These are phyloP conservation scores for Drosophila lacicola DNA, from an alignment of 2,888 invertebrate genomes.

Conservation along the genomic window DNA sequence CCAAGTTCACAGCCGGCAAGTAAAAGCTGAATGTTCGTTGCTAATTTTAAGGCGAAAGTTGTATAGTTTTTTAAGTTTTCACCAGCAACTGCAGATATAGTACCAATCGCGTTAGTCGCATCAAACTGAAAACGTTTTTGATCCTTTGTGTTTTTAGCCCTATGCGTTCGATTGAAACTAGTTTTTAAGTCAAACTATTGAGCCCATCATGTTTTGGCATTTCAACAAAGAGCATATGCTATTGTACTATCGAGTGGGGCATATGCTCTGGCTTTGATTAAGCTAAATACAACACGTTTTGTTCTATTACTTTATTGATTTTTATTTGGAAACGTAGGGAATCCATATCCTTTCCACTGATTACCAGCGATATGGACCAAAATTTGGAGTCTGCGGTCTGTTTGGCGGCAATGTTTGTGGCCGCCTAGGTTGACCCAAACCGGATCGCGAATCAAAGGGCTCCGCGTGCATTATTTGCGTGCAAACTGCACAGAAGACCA, in stretches of 20 bases:
- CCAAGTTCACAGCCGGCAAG: conserved; percentile 91
- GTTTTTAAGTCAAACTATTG: conserved; percentile 47
- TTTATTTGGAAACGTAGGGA: not conserved
- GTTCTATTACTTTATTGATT: conserved; percentile 23
- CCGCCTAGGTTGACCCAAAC: conserved; percentile 12
- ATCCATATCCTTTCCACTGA: not conserved
- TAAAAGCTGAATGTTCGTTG: conserved; percentile 36
- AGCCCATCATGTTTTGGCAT: conserved; percentile 35
- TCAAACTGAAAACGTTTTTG: conserved; percentile 43
- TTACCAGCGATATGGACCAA: conserved; percentile 22
- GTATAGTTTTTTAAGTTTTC: conserved; percentile 67
- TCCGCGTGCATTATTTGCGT: conserved; percentile 20
- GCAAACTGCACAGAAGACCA: conserved; percentile 39
- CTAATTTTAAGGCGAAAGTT: conserved; percentile 59
- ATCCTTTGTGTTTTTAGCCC: conserved; percentile 49
- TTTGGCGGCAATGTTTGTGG: conserved; percentile 51
- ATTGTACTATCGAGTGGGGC: conserved; percentile 18
- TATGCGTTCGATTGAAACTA: conserved; percentile 35
- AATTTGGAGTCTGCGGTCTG: conserved; percentile 26
- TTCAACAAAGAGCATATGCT: conserved; percentile 20
- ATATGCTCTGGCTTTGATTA: conserved; percentile 25
- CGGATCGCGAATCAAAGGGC: conserved; percentile 5
- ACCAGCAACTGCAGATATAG: conserved; percentile 15
- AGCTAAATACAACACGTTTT: conserved; percentile 48
- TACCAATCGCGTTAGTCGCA: conserved; percentile 12